Evolutionary conservation across 2,888 invertebrate species (phyloP), one percentile per base, ranked within the genome.

Genomic region (Oeneis ivallda): DNA sequence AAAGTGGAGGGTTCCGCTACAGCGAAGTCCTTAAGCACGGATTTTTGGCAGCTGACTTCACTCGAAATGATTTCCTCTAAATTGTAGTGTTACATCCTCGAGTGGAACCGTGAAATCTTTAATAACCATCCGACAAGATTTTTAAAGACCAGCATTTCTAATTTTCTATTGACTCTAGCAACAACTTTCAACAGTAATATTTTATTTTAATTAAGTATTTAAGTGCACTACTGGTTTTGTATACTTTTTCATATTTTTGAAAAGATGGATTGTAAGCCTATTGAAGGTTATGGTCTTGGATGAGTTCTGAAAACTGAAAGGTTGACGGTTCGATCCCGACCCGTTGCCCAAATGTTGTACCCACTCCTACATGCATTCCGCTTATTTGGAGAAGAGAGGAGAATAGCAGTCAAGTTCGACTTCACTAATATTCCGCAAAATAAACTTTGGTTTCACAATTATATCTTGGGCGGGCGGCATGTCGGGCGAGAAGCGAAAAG

Each of bases 401-500:
- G 13, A 41, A 13, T 2, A 41, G 41, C 4, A 10, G 41, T 2
- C 13, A 37, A 37, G 0, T 26, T 26, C 26, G 5, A 5, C 26
- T 26, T 26, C 3, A 5, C 26, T 26, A 26, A 26, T 11, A 37
- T 57, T 41, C 52, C 34, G 11, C 10, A 47, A 43, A 45, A 37
- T 59, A 43, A 53, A 43, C 45, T 45, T 34, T 52, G 11, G 47
- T 60, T 66, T 62, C 39, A 41, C 34, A 67, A 54, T 65, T 67
- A 70, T 71, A 83, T 75, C 81, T 81, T 87, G 86, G 84, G 84
- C 84, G 82, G 87, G 83, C 79, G 79, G 83, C 86, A 86, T 86
- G 82, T 87, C 89, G 89, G 89, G 87, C 89, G 89, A 84, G 86
- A 87, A 84, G 87, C 84, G 85, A 86, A 86, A 87, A 85, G 84